Evolutionary conservation across 2,113 vertebrate species (phyloP).

Genomic region (Machaerirhynchus nigripectus): DNA sequence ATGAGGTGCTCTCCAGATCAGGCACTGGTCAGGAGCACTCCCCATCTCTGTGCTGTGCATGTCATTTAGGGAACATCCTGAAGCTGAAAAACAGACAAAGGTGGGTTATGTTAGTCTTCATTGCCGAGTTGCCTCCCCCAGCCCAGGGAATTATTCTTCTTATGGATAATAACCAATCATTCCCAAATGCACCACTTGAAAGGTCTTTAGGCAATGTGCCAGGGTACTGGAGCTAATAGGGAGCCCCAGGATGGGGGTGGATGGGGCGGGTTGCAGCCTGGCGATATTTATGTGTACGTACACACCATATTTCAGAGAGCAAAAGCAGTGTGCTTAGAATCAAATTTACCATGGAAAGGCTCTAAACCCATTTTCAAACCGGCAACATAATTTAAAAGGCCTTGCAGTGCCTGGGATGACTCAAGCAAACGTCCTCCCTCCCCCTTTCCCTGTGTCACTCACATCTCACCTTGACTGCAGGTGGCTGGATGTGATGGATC

Average conservation of each 20-base stretch:
- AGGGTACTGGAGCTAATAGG: not conserved
- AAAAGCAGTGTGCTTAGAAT: not conserved
- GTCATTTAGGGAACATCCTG: not conserved
- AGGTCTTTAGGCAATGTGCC: not conserved
- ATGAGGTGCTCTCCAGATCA: not conserved
- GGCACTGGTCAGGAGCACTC: not conserved
- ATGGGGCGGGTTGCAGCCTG: not conserved
- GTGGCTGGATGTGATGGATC: not conserved
- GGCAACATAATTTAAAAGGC: not conserved
- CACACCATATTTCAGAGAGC: not conserved
- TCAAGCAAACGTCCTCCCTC: not conserved
- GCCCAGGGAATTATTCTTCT: not conserved
- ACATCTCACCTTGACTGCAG: not conserved
- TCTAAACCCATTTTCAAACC: not conserved
- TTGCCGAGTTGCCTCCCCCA: not conserved
- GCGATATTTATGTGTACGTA: conserved; percentile 4
- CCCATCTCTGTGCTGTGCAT: not conserved
- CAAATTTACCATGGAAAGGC: not conserved
- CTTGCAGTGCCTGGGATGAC: not conserved
- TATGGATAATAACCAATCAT: not conserved
- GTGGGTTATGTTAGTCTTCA: not conserved
- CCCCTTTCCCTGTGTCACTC: not conserved
- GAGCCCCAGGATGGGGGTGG: not conserved
- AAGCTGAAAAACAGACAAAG: not conserved
- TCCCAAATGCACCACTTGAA: not conserved